Percentiles rank a stretch among this genome's conserved stretches.
These are phyloP conservation scores for Pachymerium ferrugineum DNA, from an alignment of 2,888 invertebrate species.

Conservation along the genomic window DNA sequence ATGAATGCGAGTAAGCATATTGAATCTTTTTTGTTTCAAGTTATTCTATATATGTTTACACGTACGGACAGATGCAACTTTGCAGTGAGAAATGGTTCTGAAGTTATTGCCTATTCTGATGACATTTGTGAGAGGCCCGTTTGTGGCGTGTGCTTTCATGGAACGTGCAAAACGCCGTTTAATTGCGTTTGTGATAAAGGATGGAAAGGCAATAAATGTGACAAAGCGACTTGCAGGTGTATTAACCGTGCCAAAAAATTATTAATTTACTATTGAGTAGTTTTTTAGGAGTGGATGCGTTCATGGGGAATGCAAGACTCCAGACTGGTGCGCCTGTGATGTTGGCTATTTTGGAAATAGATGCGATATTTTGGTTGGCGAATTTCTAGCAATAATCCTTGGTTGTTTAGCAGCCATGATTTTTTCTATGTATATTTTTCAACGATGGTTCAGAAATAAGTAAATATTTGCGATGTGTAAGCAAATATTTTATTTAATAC, in stretches of 20 bases:
- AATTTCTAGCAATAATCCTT: not conserved
- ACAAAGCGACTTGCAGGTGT: not conserved
- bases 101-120: not conserved
- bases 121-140: not conserved
- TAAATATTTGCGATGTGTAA: not conserved
- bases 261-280: not conserved
- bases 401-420: not conserved
- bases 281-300: not conserved
- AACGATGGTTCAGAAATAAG: not conserved
- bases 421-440: not conserved
- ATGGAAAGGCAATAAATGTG: not conserved
- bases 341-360: not conserved
- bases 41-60: too few relatives aligned
- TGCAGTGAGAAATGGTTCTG: not conserved
- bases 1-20: not conserved
- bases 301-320: not conserved
- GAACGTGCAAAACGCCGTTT: not conserved
- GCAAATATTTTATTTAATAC: not conserved
- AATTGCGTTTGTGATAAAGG: not conserved
- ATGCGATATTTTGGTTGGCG: not conserved
- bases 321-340: not conserved
- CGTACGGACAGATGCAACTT: not conserved
- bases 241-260: too few relatives aligned
- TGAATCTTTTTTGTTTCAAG: too few relatives aligned
- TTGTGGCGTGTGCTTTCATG: not conserved